These are phyloP conservation scores for Luperina nickerlii DNA, from an alignment of 2,888 invertebrate genomes.

Conservation along the genomic window DNA sequence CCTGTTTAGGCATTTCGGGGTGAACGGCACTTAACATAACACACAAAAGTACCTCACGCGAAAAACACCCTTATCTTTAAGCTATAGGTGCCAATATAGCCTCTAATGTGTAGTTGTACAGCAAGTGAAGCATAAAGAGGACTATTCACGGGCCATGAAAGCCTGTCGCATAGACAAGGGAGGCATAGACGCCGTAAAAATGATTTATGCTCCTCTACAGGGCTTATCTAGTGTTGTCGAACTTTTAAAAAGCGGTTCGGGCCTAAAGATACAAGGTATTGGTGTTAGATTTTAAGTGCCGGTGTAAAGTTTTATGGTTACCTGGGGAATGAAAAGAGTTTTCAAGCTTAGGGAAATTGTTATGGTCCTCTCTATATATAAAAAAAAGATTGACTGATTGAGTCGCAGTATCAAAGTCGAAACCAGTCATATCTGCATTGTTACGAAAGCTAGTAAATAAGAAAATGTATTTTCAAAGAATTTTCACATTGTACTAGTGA, in stretches of 20 bases:
- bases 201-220: slow-evolving; percentile 85
- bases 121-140: slow-evolving; percentile 82
- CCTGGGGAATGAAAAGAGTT: neutral
- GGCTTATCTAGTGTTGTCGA: slow-evolving; percentile 85
- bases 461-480: neutral
- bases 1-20: slow-evolving; percentile 84
- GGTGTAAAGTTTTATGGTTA: slow-evolving; percentile 13
- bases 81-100: slow-evolving; percentile 48
- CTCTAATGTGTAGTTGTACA: slow-evolving; percentile 68
- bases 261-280: slow-evolving; percentile 72
- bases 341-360: neutral
- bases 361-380: neutral
- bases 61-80: slow-evolving; percentile 66
- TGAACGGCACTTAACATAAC: slow-evolving; percentile 69
- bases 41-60: slow-evolving; percentile 33
- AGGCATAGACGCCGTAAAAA: slow-evolving; percentile 83
- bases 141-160: slow-evolving; percentile 85
- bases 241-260: slow-evolving; percentile 79
- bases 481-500: too few species aligned
- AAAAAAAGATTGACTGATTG: neutral
- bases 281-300: slow-evolving; percentile 29
- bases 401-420: too few species aligned
- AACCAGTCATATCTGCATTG: neutral
- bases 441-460: neutral
- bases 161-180: slow-evolving; percentile 86